Evolutionary conservation across 2,113 vertebrate genomes (phyloP), one percentile per base, ranked within the genome.

Genomic region (Xerus inauris): DNA sequence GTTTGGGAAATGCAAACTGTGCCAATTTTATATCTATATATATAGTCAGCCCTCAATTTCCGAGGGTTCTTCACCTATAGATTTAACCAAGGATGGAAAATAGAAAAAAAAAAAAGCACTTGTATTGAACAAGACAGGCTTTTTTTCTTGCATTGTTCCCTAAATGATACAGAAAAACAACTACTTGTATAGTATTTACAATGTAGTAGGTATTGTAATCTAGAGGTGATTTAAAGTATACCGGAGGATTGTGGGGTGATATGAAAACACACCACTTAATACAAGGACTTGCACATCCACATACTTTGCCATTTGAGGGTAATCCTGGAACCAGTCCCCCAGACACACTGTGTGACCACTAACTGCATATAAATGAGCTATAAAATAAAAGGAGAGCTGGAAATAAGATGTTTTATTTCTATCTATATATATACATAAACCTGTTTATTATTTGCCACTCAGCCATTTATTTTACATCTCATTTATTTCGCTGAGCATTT

Each of bases 401-500:
- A 51, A 35, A 73, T n/a, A 49, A 57, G 30, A 79, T 42, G 67
- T 59, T 64, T 75, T 65, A 65, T 35, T 28, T 77, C 12, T 73
- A 26, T 81, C 14, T 88, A 5, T 67, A 13, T 40, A 42, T 6
- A 22, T 42, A 35, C 20, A 75, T 5, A 57, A 9, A 59, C 17
- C 16, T 22, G 72, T 87, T 72, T 59, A 62, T 72, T 59, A 71
- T 81, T 45, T 65, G 85, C 22, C 85, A n/a, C 64, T 73, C 35
- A 35, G 49, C 13, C 26, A 47, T 94, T 84, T 69, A 38, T 49
- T 82, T 94, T 59, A 51, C 62, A 81, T 62, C 20, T 94, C 20
- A 62, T 57, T 65, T 67, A 73, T 81, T 75, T 87, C 57, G 76
- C 32, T 83, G 38, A 80, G 47, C 89, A 90, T 83, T 92, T 87